Evolutionary conservation across 2,113 vertebrate genomes (phyloP).

Genomic region (Cavia aperea): DNA sequence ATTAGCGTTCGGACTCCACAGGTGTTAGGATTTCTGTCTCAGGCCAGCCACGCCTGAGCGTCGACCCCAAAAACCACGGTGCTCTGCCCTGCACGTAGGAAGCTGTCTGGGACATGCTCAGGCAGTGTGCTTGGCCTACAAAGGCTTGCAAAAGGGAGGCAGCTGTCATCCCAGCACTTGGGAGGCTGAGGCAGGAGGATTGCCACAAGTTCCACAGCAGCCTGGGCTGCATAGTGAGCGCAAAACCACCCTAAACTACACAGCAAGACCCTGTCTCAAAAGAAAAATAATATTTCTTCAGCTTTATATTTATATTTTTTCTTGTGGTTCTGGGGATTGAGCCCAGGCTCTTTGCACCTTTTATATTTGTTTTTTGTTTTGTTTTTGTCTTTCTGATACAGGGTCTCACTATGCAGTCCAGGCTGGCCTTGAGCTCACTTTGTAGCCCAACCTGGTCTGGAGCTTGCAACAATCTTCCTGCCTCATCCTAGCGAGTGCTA

Average conservation of each 20-base stretch:
- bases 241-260: too few species aligned
- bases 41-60: not conserved
- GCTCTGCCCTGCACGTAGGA: not conserved
- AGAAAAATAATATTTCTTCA: not conserved
- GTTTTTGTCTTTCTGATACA: not conserved
- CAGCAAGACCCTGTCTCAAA: not conserved
- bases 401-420: not conserved
- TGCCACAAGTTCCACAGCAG: not conserved
- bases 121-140: not conserved
- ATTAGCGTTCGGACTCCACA: not conserved
- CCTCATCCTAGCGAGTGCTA: too few species aligned
- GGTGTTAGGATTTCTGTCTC: not conserved
- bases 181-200: not conserved
- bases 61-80: not conserved
- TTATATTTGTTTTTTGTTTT: too few species aligned
- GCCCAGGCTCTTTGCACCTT: too few species aligned
- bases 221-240: not conserved
- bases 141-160: not conserved
- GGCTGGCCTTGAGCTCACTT: not conserved
- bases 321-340: too few species aligned
- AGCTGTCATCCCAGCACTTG: not conserved
- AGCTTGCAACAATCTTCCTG: not conserved
- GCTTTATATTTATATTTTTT: too few species aligned
- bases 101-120: too few species aligned
- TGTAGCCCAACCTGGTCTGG: not conserved